Evolutionary conservation across 2,797 vertebrate species (phyloP).

Genomic region (Monodelphis domestica): DNA sequence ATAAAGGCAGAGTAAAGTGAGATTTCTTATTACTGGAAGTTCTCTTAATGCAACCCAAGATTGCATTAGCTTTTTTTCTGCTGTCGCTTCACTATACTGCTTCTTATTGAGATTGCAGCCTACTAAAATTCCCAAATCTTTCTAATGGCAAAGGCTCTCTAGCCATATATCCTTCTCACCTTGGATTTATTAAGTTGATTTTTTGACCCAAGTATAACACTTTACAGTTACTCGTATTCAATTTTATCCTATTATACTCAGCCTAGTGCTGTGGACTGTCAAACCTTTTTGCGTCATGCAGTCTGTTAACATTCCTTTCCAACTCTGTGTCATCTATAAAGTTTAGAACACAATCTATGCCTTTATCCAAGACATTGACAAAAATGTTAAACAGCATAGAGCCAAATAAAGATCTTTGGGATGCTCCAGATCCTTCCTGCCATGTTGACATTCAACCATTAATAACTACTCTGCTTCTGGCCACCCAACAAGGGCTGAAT

Average conservation of each 20-base stretch:
- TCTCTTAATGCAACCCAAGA: not conserved
- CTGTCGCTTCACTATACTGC: not conserved
- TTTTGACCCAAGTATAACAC: not conserved
- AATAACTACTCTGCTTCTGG: not conserved
- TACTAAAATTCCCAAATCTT: not conserved
- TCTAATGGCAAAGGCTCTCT: not conserved
- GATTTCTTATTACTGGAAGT: not conserved
- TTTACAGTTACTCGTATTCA: not conserved
- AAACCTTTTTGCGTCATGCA: not conserved
- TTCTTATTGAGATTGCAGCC: not conserved
- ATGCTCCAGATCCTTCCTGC: not conserved
- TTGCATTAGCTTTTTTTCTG: not conserved
- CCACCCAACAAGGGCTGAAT: not conserved
- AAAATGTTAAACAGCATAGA: not conserved
- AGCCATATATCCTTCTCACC: not conserved
- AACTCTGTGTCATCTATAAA: not conserved
- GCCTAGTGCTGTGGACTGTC: not conserved
- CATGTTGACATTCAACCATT: not conserved
- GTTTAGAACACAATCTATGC: not conserved
- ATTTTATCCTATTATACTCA: not conserved
- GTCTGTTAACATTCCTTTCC: not conserved
- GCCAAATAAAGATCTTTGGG: not conserved
- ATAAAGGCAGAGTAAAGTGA: not conserved
- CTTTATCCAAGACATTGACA: no score
- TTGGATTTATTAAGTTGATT: not conserved